Evolutionary conservation across 92 coral and sea anemone species (phyloP).

Genomic region (Epizoanthus rinbou): DNA sequence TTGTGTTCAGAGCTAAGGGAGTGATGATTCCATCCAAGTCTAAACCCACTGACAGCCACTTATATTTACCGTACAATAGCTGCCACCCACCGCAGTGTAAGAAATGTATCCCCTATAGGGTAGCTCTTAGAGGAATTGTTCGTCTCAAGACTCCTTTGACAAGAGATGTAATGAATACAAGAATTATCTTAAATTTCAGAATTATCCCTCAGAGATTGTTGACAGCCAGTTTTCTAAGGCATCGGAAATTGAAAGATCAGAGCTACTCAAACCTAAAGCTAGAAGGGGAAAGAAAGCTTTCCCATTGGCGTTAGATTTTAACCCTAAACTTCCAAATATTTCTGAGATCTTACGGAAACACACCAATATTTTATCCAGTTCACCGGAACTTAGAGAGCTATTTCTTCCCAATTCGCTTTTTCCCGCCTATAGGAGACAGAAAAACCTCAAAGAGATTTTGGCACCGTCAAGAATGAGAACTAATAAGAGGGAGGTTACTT

Average conservation of each 20-base stretch:
- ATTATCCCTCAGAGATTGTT: no score
- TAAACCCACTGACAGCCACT: background rate
- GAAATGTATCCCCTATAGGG: no score
- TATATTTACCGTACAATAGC: no score
- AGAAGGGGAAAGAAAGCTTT: background rate
- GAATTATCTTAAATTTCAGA: no score
- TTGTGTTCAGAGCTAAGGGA: constrained; percentile 15
- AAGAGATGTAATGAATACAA: no score
- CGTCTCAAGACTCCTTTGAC: no score
- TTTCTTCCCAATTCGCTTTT: background rate
- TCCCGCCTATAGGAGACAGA: background rate
- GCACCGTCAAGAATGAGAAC: background rate
- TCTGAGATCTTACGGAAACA: background rate
- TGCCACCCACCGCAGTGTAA: no score
- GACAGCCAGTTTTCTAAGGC: background rate
- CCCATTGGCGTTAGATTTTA: background rate
- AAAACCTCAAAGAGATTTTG: background rate
- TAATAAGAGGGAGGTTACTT: background rate
- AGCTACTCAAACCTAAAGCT: background rate
- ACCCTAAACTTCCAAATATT: background rate
- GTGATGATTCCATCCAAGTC: constrained; percentile 45
- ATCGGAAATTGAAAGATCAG: background rate
- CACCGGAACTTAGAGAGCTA: background rate
- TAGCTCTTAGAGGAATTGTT: no score
- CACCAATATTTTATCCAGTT: background rate